Base-by-base conservation (phyloP, 2,797 vertebrate species). In the Diplodus puntazzo region DNA sequence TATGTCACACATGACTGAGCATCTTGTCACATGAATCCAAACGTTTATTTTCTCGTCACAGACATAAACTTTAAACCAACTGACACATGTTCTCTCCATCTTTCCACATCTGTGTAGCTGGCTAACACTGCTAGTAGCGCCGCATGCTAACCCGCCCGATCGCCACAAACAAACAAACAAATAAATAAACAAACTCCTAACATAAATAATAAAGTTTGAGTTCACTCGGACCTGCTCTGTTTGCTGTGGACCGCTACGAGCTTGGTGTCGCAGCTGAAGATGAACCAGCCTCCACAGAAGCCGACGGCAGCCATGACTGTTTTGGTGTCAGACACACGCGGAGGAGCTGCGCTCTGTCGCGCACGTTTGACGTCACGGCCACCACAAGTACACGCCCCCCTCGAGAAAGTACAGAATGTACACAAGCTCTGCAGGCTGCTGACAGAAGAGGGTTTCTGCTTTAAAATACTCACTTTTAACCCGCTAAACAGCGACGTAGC, bases 241-340 rank as follows among this genome's bases (percentile, higher is more conserved):
- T 80, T 87, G 20, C 46, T 84, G 70, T 95, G 60, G 13, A 94
- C 8, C 0, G 93, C 93, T 21, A 92, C 13, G 1, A 96, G 85
- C 43, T 80, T 87, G 45, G 69, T 91, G 39, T 90, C 91, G 73
- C 89, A 87, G 52, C 27, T 85, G 9, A 85, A 66, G 27, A 93
- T 21, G 20, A 94, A 57, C 93, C 94, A 95, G 0, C 90, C 72
- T 74, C 89, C 90, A 58, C 92, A 83, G 43, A 89, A 89, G 16
- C 76, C 77, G 0, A 93, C 62, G 0, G 89, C 52, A 18, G 88
- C 71, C 95, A 96, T 95, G 46, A 11, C 65, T 69, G 30, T 10
- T 73, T 30, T 52, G 46, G 17, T 45, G 6, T 4, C 45, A 34
- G 8, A 34, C 30, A 34, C 34, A 34, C 34, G 34, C 34, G 34